phyloP scores from a whole-genome alignment of 2,888 invertebrate genomes.

The Zelleria hepariella region DNA sequence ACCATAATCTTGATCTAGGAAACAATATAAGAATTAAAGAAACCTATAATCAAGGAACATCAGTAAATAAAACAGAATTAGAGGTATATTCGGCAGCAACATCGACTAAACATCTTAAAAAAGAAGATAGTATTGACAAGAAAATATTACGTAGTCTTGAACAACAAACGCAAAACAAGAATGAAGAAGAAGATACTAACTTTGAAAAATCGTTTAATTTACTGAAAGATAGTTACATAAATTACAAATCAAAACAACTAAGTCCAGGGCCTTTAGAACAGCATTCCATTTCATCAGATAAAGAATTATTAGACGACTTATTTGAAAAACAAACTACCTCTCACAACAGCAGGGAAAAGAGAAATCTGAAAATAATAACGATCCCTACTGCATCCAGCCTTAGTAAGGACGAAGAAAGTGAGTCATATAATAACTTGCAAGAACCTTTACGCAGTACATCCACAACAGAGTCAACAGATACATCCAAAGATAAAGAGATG shows the following conservation, averaged over 20 bases:
- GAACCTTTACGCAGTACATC: constrained; percentile 14
- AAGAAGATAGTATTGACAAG: background rate
- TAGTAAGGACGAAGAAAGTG: background rate
- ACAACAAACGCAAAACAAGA: no score
- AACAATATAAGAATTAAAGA: constrained; percentile 19
- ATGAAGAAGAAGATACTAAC: background rate
- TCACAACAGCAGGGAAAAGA: constrained; percentile 11
- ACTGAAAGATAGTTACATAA: constrained; percentile 33
- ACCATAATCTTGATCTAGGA: no score
- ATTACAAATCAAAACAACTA: constrained; percentile 42
- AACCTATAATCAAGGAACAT: background rate
- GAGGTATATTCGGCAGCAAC: background rate
- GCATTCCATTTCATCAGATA: constrained; percentile 27
- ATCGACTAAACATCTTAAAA: background rate
- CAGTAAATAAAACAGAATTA: background rate
- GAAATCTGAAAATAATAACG: background rate
- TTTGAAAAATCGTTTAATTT: constrained; percentile 30
- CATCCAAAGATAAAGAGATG: constrained; percentile 35
- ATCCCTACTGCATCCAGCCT: background rate
- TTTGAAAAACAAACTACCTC: constrained; percentile 11
- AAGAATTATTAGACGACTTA: constrained; percentile 1
- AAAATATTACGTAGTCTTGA: no score
- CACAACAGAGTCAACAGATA: constrained; percentile 18
- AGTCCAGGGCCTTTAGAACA: constrained; percentile 35
- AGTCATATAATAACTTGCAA: background rate